These are phyloP conservation scores for Cybosia mesomella DNA, from an alignment of 2,888 invertebrate species.

Conservation along the genomic window DNA sequence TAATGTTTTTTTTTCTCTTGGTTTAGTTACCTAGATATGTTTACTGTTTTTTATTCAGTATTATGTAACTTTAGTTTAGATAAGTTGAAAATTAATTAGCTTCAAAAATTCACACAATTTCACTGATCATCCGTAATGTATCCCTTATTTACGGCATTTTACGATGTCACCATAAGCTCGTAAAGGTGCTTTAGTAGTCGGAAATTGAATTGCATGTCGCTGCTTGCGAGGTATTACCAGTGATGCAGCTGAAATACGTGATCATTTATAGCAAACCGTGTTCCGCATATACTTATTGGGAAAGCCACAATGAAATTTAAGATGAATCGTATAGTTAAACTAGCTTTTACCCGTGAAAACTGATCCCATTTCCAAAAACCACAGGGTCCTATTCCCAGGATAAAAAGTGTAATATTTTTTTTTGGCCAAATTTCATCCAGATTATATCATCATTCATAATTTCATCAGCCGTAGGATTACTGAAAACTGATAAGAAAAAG, in stretches of 20 bases:
- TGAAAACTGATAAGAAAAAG: too few species aligned
- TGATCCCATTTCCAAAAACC: too few species aligned
- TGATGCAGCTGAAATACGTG: constrained; percentile 7
- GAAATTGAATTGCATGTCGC: constrained; percentile 5
- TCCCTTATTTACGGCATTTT: not conserved
- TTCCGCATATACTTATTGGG: not conserved
- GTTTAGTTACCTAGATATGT: too few species aligned
- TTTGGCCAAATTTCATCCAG: too few species aligned
- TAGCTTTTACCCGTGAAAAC: not conserved
- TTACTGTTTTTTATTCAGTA: too few species aligned
- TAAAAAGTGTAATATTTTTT: too few species aligned
- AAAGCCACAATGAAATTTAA: not conserved
- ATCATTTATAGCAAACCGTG: constrained; percentile 5
- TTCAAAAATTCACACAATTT: not conserved
- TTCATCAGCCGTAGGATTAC: too few species aligned
- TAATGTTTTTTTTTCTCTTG: too few species aligned
- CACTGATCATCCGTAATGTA: not conserved
- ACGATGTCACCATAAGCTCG: not conserved
- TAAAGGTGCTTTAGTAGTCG: constrained; percentile 4
- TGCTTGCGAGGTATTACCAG: not conserved
- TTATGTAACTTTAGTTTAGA: too few species aligned
- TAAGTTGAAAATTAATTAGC: too few species aligned
- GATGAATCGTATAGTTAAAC: not conserved
- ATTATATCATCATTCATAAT: too few species aligned
- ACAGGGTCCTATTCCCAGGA: too few species aligned